Evolutionary conservation across 2,888 invertebrate species (phyloP), one percentile per base, ranked within the genome.

Genomic region (Drosophila macrospina): DNA sequence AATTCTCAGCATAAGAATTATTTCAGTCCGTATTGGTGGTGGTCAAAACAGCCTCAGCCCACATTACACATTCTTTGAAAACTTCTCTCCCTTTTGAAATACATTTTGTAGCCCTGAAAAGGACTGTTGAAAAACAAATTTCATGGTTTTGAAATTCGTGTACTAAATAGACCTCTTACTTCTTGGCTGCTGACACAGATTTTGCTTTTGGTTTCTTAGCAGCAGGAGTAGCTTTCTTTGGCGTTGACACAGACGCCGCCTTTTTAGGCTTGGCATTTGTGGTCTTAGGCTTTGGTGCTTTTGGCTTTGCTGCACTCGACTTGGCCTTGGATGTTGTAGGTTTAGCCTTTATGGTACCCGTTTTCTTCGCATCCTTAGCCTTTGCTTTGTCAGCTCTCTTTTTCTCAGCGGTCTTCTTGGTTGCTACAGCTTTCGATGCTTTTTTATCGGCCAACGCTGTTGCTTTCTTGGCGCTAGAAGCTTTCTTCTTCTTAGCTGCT

Each of bases 291-390:
- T 74, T 70, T 37, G 69, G 44, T 7, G 54, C 24, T 20, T 71
- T 74, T 26, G 74, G 52, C 45, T 73, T 74, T 26, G 59, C 37
- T 30, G 47, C 48, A n/a, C 44, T 55, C 24, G 55, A 52, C 28
- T 69, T 74, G 15, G 59, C 63, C 37, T 73, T 73, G 44, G 60
- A 45, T 39, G 56, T 56, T 11, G 57, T 55, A n/a, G 74, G 39
- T 10, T 78, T 76, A 7, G 73, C 62, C 45, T 76, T 78, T 4
- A 73, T 54, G 10, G 48, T 65, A n/a, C 70, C 75, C 6, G 47
- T 50, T 56, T 79, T 75, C 50, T 76, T 69, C 2, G 55, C 70
- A 60, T 74, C 71, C 52, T 74, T 78, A 24, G 65, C 69, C 50
- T 50, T 50, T 32, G 70, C 64, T 41, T 76, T 69, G 5, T 71